These are phyloP conservation scores for Acomys russatus DNA, from an alignment of 2,797 vertebrate species.

Conservation along the genomic window DNA sequence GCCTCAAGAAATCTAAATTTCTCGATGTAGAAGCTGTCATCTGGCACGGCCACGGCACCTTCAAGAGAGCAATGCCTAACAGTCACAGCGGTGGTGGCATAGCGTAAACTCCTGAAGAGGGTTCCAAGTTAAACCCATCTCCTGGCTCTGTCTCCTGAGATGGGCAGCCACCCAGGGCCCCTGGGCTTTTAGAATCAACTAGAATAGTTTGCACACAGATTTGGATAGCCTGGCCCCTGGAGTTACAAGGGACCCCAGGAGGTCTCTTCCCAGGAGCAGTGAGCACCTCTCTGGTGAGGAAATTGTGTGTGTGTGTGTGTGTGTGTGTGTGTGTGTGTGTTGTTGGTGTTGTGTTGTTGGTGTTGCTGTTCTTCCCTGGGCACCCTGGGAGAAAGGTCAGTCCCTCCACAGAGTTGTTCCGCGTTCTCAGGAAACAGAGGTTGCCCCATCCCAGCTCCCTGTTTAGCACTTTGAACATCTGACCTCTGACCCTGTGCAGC, in stretches of 20 bases:
- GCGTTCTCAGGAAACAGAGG: background rate
- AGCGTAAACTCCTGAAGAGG: background rate
- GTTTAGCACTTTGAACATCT: background rate
- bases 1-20: background rate
- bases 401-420: background rate
- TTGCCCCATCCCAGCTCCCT: background rate
- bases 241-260: background rate
- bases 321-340: background rate
- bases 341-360: background rate
- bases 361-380: background rate
- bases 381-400: no score
- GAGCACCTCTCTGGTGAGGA: background rate
- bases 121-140: no score
- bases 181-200: background rate
- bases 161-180: no score
- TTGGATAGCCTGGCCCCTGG: no score
- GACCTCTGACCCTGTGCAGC: background rate
- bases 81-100: fast-evolving
- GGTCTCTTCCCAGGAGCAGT: background rate
- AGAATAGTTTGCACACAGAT: background rate
- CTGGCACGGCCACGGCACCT: fast-evolving
- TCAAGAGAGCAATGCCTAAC: background rate
- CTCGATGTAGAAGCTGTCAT: background rate
- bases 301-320: background rate
- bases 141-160: background rate